Conservation (phyloP, 64 coral and sea anemone genomes). For the Pocillopora damicornis region DNA sequence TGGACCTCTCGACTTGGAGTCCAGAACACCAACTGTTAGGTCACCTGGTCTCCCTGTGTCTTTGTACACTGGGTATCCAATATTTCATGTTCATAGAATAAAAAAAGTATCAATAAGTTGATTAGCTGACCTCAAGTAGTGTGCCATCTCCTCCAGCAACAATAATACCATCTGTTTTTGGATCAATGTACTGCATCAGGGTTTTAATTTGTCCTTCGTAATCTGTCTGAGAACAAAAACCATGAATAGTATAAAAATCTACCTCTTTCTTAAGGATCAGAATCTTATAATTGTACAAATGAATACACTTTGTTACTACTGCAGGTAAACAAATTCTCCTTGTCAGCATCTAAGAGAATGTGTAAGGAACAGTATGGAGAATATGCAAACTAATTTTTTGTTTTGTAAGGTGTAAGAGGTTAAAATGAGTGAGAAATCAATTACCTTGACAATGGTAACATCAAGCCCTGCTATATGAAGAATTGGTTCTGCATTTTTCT, state of each 20-base stretch:
- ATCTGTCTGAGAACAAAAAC: constrained; percentile 72
- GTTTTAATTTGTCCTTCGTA: constrained; percentile 99
- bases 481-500: constrained; percentile 98
- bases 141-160: constrained; percentile 98
- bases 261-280: background rate
- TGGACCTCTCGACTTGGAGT: too few relatives aligned
- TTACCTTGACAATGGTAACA: constrained; percentile 86
- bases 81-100: too few relatives aligned
- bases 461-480: constrained; percentile 96
- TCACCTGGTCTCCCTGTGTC: too few relatives aligned
- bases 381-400: too few relatives aligned
- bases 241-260: background rate
- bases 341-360: too few relatives aligned
- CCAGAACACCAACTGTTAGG: too few relatives aligned
- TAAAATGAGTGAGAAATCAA: background rate
- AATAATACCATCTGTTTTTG: constrained; percentile 91
- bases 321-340: too few relatives aligned
- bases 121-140: constrained; percentile 71
- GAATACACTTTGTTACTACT: too few relatives aligned
- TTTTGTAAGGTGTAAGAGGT: too few relatives aligned
- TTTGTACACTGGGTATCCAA: too few relatives aligned
- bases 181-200: constrained; percentile 92
- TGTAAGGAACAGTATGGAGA: too few relatives aligned
- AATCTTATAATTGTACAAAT: too few relatives aligned
- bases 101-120: background rate